Percentiles rank a stretch among this genome's conserved stretches.
Evolutionary conservation across 2,113 vertebrate species (phyloP).

Genomic region (Caranx ignobilis): DNA sequence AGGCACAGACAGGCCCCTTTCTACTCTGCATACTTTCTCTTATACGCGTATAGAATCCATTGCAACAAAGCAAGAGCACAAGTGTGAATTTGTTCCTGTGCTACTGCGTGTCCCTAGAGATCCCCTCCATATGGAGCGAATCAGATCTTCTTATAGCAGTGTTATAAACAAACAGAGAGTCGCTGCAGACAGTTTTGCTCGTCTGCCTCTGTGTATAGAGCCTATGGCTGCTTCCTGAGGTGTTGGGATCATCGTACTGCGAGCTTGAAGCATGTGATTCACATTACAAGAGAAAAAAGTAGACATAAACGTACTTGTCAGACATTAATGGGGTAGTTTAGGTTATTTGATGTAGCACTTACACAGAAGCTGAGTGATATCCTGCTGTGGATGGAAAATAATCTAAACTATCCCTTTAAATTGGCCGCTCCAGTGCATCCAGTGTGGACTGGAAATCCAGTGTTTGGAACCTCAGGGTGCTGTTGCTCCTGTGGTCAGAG

Average conservation of each 20-base stretch:
- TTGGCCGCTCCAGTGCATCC: neutral
- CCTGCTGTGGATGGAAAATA: too few relatives aligned
- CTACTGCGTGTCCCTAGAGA: neutral
- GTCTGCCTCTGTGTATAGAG: neutral
- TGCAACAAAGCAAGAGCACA: neutral
- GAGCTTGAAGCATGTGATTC: neutral
- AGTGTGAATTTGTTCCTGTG: neutral
- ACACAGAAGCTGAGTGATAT: too few relatives aligned
- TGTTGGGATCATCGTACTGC: neutral
- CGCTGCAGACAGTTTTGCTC: constrained; percentile 3
- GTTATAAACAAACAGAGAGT: constrained; percentile 28
- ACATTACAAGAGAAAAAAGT: too few relatives aligned
- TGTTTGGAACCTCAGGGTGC: too few relatives aligned
- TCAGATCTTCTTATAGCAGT: constrained; percentile 10
- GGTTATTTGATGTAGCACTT: too few relatives aligned
- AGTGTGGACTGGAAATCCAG: neutral
- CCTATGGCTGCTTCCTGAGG: neutral
- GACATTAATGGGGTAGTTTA: too few relatives aligned
- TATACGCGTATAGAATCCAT: neutral
- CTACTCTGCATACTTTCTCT: neutral
- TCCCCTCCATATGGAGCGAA: neutral
- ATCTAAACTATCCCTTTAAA: neutral
- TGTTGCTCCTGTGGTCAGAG: too few relatives aligned
- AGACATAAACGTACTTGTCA: too few relatives aligned
- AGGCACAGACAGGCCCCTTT: constrained; percentile 8